Conservation (phyloP, 2,888 invertebrate species). For the Leptogaster cylindrica region DNA sequence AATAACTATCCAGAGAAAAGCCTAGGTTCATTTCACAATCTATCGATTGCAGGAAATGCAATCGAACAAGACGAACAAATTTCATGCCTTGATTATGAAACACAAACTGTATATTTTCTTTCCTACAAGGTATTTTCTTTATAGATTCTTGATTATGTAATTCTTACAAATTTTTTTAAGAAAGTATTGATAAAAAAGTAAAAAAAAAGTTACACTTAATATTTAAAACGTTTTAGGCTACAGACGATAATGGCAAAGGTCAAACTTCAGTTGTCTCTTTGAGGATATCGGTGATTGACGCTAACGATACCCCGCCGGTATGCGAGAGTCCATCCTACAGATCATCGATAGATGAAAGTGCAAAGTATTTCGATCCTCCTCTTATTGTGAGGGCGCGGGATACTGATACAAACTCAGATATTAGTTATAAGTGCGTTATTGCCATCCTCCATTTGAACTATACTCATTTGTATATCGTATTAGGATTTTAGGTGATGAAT, state of each 20-base stretch:
- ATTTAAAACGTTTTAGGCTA: constrained; percentile 67
- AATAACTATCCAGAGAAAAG: constrained; percentile 41
- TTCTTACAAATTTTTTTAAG: no score
- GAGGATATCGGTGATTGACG: constrained; percentile 79
- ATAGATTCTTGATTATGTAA: no score
- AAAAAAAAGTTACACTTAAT: constrained; percentile 25
- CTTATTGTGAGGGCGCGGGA: constrained; percentile 77
- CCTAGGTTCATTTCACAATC: not conserved
- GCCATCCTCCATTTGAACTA: constrained; percentile 20
- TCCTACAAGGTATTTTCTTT: constrained; percentile 73
- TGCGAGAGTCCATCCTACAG: constrained; percentile 80
- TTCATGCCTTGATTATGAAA: constrained; percentile 85
- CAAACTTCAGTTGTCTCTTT: constrained; percentile 80
- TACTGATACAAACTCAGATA: constrained; percentile 79
- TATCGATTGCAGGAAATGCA: not conserved
- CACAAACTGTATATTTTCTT: constrained; percentile 79
- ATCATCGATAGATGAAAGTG: constrained; percentile 85
- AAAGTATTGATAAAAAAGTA: no score
- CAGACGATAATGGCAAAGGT: constrained; percentile 82
- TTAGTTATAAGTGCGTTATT: constrained; percentile 67
- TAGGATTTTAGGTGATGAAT: constrained; percentile 58
- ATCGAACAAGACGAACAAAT: constrained; percentile 52
- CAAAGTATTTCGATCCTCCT: constrained; percentile 82
- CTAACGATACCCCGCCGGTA: constrained; percentile 87
- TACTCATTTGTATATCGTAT: no score